phyloP scores from a whole-genome alignment of 1,140 invertebrate species.

The Bombus picipes region DNA sequence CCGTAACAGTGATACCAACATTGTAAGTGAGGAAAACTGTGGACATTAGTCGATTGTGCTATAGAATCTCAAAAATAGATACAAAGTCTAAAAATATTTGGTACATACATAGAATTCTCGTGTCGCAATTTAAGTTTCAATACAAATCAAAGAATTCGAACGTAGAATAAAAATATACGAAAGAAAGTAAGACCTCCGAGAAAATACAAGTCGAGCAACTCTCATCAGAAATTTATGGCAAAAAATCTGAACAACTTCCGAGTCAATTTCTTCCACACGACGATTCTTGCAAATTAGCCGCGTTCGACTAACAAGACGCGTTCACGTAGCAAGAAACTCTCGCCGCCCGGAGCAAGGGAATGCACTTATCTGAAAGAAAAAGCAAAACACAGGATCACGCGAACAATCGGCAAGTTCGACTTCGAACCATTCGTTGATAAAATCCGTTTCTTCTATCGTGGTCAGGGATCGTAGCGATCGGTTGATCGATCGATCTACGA shows the following conservation, averaged over 20 bases:
- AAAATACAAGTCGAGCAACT: background rate
- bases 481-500: constrained; percentile 60
- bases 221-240: background rate
- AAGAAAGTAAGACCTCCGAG: background rate
- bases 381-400: constrained; percentile 24
- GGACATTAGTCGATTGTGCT: background rate
- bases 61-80: background rate
- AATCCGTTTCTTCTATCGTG: constrained; percentile 54
- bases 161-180: background rate
- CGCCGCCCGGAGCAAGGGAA: constrained; percentile 5
- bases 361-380: constrained; percentile 4
- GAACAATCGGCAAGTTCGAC: constrained; percentile 36
- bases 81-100: background rate
- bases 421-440: constrained; percentile 52
- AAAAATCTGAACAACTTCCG: background rate
- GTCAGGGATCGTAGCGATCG: constrained; percentile 32
- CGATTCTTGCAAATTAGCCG: constrained; percentile 21
- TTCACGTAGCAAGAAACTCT: constrained; percentile 10
- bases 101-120: fast-evolving
- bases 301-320: constrained; percentile 9
- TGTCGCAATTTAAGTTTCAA: background rate
- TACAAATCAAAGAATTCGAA: background rate
- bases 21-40: background rate
- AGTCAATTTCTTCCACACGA: background rate
- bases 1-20: background rate